Evolutionary conservation across 2,797 vertebrate species (phyloP).

Genomic region (Arrhamphus sclerolepis): DNA sequence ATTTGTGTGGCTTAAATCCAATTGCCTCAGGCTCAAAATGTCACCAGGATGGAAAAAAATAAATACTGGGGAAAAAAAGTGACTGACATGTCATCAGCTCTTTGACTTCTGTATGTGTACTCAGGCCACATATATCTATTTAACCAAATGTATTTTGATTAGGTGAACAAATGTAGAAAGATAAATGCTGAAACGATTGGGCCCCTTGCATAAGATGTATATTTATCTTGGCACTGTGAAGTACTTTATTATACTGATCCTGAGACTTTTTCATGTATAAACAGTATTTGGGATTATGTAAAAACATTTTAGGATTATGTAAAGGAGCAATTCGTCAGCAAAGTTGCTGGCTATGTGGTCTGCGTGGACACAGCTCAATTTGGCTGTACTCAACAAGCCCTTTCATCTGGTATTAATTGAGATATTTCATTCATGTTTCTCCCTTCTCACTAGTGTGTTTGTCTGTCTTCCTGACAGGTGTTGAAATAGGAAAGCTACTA

Average conservation of each 20-base stretch:
- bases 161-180: conserved; percentile 71
- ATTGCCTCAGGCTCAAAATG: conserved; percentile 54
- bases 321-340: conserved; percentile 77
- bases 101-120: conserved; percentile 76
- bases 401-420: conserved; percentile 83
- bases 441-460: conserved; percentile 51
- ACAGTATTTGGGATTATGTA: conserved; percentile 78
- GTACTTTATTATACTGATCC: conserved; percentile 72
- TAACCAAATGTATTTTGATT: conserved; percentile 74
- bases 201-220: conserved; percentile 58
- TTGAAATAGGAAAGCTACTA: conserved; percentile 64
- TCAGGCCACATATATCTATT: conserved; percentile 72
- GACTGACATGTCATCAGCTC: conserved; percentile 64
- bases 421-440: conserved; percentile 66
- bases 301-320: conserved; percentile 82
- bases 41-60: conserved; percentile 60
- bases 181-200: conserved; percentile 60
- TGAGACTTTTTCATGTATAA: conserved; percentile 64
- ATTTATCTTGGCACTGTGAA: conserved; percentile 74
- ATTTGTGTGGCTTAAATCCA: conserved; percentile 61
- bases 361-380: conserved; percentile 43
- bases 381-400: conserved; percentile 58
- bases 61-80: conserved; percentile 60
- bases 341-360: conserved; percentile 43
- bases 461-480: conserved; percentile 70